Base-by-base conservation (phyloP, 1,140 invertebrate species). In the Coboldia fuscipes region DNA sequence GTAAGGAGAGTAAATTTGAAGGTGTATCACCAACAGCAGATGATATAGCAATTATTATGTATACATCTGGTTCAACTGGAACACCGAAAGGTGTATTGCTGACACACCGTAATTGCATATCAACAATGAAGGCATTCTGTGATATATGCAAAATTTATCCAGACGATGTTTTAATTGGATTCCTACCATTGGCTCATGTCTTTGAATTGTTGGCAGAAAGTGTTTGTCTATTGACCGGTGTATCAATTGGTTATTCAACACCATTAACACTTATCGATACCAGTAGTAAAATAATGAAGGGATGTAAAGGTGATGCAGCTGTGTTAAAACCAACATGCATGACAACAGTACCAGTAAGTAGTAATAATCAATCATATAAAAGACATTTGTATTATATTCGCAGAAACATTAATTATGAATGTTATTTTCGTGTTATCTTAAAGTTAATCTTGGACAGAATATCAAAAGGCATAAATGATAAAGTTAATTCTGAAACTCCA, bases 241-340 rank as follows among this genome's bases (percentile, higher is more conserved):
- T 92, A n/a, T 69, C 77, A 4, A 92, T 98, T 51, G 94, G 93
- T 6, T 98, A 97, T 57, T 94, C 89, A 2, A 89, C 88, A 0
- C 82, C 93, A 0, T 58, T 89, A 16, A 98, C 94, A 0, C 74
- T 98, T 63, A 80, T 94, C 26, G 92, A 98, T 55, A 75, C 82
- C 4, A 88, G 89, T 28, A 90, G 81, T 48, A 97, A 93, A 60
- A 90, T 99, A 37, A 90, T 88, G 62, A 72, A 74, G 39, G 92
- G 92, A 4, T 78, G 76, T 19, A 77, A 72, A 45, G 82, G 94
- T 6, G 94, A 98, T 57, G 83, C 88, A 4, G 74, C 78, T 14
- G 73, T 92, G 1, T 58, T 98, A 16, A 68, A 71, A 47, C 94
- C 94, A 12, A 96, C 92, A 2, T 77, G 92, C 41, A 78, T 98